phyloP scores from a whole-genome alignment of 1,140 invertebrate species.

The Eumaeus atala region DNA sequence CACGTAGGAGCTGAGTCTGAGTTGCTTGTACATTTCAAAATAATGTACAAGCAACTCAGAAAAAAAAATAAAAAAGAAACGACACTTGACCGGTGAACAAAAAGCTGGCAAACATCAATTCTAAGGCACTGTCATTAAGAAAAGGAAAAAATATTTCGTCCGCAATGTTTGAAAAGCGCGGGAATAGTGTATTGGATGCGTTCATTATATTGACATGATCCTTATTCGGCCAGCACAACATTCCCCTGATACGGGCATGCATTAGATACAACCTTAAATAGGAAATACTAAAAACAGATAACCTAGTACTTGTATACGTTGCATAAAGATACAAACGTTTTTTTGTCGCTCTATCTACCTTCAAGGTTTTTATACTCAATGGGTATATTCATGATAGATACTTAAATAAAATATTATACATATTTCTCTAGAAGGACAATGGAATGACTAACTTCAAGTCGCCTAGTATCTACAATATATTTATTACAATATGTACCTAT shows the following conservation, averaged over 20 bases:
- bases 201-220: slow-evolving; percentile 9
- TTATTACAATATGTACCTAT: too few species aligned
- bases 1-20: too few species aligned
- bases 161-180: slow-evolving; percentile 9
- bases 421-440: too few species aligned
- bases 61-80: slow-evolving; percentile 7
- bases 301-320: slow-evolving; percentile 1
- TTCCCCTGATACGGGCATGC: background rate
- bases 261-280: slow-evolving; percentile 6
- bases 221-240: background rate
- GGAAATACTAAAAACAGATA: slow-evolving; percentile 11
- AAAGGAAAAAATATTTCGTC: slow-evolving; percentile 5
- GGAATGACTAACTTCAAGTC: too few species aligned
- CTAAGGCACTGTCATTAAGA: slow-evolving; percentile 10
- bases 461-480: too few species aligned
- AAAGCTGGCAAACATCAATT: slow-evolving; percentile 8
- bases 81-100: background rate
- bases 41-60: background rate
- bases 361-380: too few species aligned
- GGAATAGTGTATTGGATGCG: slow-evolving; percentile 5
- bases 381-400: too few species aligned
- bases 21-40: slow-evolving; percentile 2
- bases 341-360: background rate
- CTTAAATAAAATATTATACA: too few species aligned
- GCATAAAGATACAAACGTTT: background rate